These are phyloP conservation scores for Lysandra coridon DNA, from an alignment of 2,888 invertebrate species.

Conservation along the genomic window DNA sequence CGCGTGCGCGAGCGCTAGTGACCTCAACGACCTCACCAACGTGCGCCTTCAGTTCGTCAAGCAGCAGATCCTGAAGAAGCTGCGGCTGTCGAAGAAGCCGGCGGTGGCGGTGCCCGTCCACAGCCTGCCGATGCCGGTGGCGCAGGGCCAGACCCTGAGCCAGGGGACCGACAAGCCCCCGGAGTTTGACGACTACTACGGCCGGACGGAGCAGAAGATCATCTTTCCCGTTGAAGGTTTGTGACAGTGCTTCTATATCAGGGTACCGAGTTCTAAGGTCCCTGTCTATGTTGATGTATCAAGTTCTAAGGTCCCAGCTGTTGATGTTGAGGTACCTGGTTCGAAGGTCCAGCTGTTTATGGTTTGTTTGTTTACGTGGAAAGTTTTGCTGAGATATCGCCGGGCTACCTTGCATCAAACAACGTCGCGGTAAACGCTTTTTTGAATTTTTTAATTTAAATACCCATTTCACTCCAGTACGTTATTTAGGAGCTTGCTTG, in stretches of 20 bases:
- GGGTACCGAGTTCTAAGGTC: background rate
- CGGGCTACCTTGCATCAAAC: background rate
- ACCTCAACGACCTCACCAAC: constrained; percentile 81
- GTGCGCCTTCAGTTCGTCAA: constrained; percentile 90
- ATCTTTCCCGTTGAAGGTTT: constrained; percentile 88
- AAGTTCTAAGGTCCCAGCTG: background rate
- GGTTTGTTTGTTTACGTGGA: background rate
- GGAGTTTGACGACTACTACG: constrained; percentile 88
- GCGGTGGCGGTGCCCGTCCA: constrained; percentile 81
- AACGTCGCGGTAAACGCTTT: background rate
- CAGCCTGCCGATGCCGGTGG: constrained; percentile 87
- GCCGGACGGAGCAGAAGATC: constrained; percentile 90
- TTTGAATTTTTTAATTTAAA: no score
- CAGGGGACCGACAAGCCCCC: constrained; percentile 79
- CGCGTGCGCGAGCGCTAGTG: constrained; percentile 69
- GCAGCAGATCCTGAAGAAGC: constrained; percentile 90
- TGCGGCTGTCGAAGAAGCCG: constrained; percentile 88
- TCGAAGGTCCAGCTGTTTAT: background rate
- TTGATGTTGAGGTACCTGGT: background rate
- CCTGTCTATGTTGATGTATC: background rate
- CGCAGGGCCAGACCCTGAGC: constrained; percentile 84
- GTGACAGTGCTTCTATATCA: constrained; percentile 50
- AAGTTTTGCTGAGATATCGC: background rate
- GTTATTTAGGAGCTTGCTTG: no score
- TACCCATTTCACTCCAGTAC: no score